Evolutionary conservation across 2,888 invertebrate species (phyloP).

Genomic region (Drosophila demipolita): DNA sequence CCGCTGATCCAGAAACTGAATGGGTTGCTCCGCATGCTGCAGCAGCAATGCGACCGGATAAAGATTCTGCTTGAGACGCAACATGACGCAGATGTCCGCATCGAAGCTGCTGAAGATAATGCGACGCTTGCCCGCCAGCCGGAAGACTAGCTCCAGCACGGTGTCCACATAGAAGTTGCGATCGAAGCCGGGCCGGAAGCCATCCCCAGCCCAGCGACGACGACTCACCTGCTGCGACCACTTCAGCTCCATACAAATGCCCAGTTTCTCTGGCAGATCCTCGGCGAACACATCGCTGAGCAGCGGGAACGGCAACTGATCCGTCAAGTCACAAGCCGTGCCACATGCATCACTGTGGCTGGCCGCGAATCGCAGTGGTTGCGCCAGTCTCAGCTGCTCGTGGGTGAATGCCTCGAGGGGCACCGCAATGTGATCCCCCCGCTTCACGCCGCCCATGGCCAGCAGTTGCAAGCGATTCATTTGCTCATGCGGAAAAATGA

Average conservation of each 20-base stretch:
- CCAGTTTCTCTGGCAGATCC: slow-evolving; percentile 87
- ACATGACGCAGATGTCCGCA: slow-evolving; percentile 96
- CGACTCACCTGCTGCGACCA: slow-evolving; percentile 95
- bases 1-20: slow-evolving; percentile 92
- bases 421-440: slow-evolving; percentile 28
- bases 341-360: slow-evolving; percentile 83
- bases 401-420: slow-evolving; percentile 89
- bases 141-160: slow-evolving; percentile 86
- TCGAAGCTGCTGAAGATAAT: slow-evolving; percentile 97
- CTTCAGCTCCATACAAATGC: slow-evolving; percentile 98
- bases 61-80: slow-evolving; percentile 96
- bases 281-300: slow-evolving; percentile 91
- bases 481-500: slow-evolving; percentile 96
- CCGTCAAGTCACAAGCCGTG: slow-evolving; percentile 86
- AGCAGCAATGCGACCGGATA: slow-evolving; percentile 98
- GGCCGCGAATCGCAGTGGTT: slow-evolving; percentile 89
- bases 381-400: slow-evolving; percentile 89
- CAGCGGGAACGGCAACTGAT: slow-evolving; percentile 97
- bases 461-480: slow-evolving; percentile 94
- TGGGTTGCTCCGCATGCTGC: slow-evolving; percentile 88
- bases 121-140: slow-evolving; percentile 89
- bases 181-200: slow-evolving; percentile 91
- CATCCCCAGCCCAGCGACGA: slow-evolving; percentile 90
- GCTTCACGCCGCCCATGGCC: slow-evolving; percentile 86
- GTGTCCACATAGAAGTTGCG: slow-evolving; percentile 95